Evolutionary conservation across 2,888 invertebrate genomes (phyloP).

Genomic region (Anticlea derivata): DNA sequence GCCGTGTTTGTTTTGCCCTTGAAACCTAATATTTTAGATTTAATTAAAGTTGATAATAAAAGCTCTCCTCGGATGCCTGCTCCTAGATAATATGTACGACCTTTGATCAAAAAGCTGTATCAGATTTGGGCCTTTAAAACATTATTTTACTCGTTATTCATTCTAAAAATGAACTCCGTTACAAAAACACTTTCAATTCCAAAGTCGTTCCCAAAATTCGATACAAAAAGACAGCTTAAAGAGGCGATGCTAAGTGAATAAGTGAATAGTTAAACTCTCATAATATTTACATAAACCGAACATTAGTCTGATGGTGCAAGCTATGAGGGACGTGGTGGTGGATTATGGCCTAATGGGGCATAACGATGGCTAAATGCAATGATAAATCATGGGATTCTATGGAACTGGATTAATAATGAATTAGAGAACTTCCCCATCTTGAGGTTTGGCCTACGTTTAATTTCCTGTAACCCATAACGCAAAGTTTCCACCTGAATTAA

Average conservation of each 20-base stretch:
- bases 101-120: no score
- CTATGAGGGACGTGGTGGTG: constrained; percentile 43
- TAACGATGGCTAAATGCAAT: constrained; percentile 27
- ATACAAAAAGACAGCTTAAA: constrained; percentile 71
- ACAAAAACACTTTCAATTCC: constrained; percentile 50
- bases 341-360: constrained; percentile 29
- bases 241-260: constrained; percentile 78
- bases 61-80: no score
- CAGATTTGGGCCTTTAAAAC: neutral
- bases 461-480: no score
- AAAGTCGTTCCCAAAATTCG: constrained; percentile 39
- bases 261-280: constrained; percentile 82
- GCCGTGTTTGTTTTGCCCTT: no score
- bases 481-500: no score
- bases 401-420: constrained; percentile 21
- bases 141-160: constrained; percentile 4
- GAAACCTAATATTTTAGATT: no score
- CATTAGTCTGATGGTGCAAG: constrained; percentile 67
- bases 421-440: constrained; percentile 1
- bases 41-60: no score
- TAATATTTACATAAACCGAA: constrained; percentile 80
- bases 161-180: constrained; percentile 25
- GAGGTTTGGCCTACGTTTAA: neutral
- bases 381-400: constrained; percentile 20
- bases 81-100: no score